These are phyloP conservation scores for Aspidoscelis tigris DNA, from an alignment of 2,113 vertebrate genomes.

Conservation along the genomic window DNA sequence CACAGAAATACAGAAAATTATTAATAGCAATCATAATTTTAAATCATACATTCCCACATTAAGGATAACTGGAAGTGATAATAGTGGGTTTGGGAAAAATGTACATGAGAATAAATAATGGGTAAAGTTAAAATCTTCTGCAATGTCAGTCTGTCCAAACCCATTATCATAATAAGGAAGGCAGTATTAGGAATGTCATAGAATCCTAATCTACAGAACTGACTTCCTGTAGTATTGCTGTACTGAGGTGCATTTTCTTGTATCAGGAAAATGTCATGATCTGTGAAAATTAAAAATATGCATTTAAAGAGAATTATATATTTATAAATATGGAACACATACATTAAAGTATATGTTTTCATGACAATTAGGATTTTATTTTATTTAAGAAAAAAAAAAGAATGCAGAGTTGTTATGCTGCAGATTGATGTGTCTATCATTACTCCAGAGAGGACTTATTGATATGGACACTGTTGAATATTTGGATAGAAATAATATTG, in stretches of 20 bases:
- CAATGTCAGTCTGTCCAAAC: neutral
- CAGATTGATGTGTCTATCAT: too few species aligned
- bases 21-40: conserved; percentile 39
- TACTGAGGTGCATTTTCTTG: neutral
- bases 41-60: conserved; percentile 49
- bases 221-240: neutral
- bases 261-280: too few species aligned
- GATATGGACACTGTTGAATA: too few species aligned
- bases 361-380: too few species aligned
- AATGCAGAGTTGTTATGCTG: too few species aligned
- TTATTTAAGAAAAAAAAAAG: neutral
- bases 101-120: neutral
- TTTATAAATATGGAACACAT: neutral
- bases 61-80: conserved; percentile 35
- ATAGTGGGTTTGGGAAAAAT: neutral
- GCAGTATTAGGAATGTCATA: neutral
- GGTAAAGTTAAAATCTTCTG: neutral
- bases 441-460: too few species aligned
- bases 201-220: neutral
- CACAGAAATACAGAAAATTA: conserved; percentile 35
- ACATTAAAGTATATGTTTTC: neutral
- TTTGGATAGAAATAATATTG: too few species aligned
- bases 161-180: neutral
- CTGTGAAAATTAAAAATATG: neutral
- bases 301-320: neutral